Evolutionary conservation across 1,140 invertebrate species (phyloP).

Genomic region (Oppia nitens): DNA sequence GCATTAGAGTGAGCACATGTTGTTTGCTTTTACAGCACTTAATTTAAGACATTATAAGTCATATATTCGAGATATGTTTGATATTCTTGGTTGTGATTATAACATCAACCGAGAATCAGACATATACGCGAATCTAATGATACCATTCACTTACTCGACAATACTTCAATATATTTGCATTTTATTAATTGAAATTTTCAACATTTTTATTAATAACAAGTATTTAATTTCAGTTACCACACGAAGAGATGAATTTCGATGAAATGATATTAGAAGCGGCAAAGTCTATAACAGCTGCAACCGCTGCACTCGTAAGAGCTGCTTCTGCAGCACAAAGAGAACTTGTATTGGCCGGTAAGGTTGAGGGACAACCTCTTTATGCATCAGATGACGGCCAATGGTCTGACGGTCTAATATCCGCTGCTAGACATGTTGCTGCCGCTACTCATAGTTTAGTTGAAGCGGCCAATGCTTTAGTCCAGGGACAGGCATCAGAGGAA

Average conservation of each 20-base stretch:
- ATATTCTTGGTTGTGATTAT: conserved; percentile 96
- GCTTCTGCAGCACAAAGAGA: conserved; percentile 89
- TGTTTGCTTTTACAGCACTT: not conserved
- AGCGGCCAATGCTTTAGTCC: conserved; percentile 87
- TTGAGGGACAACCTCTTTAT: conserved; percentile 53
- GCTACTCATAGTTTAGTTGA: conserved; percentile 94
- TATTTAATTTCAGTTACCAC: conserved; percentile 33
- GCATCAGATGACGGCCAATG: conserved; percentile 92
- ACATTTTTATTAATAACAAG: too few relatives aligned
- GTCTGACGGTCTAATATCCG: conserved; percentile 94
- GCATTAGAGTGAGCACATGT: conserved; percentile 27
- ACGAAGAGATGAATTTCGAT: conserved; percentile 89
- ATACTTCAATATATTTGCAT: not conserved
- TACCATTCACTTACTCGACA: not conserved
- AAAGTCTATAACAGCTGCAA: conserved; percentile 91
- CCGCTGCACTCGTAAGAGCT: conserved; percentile 85
- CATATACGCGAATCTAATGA: conserved; percentile 48
- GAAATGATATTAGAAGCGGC: conserved; percentile 97
- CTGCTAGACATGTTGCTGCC: conserved; percentile 83
- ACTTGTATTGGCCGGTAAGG: conserved; percentile 60
- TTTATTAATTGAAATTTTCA: not conserved
- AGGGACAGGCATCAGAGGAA: conserved; percentile 84
- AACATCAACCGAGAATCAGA: conserved; percentile 94
- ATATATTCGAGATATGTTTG: conserved; percentile 94
- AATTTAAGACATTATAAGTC: not conserved